Evolutionary conservation across 64 coral and sea anemone genomes (phyloP).

Genomic region (Astreopora myriophthalma): DNA sequence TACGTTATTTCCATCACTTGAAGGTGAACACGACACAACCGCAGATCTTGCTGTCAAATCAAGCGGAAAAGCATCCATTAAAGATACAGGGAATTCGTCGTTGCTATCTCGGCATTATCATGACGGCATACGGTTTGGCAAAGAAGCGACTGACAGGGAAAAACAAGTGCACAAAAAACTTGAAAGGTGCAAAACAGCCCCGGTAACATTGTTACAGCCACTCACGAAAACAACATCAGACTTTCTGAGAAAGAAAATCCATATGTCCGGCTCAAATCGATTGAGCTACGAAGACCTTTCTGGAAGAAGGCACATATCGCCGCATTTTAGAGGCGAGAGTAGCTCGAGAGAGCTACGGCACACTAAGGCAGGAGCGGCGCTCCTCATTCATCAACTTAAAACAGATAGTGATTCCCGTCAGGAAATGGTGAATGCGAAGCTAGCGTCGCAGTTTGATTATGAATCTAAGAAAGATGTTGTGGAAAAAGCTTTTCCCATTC

Average conservation of each 20-base stretch:
- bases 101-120: not conserved
- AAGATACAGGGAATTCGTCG: not conserved
- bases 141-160: not conserved
- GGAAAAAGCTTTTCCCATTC: not conserved
- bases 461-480: not conserved
- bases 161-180: constrained; percentile 55
- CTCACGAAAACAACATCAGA: constrained; percentile 63
- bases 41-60: not conserved
- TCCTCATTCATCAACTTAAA: not conserved
- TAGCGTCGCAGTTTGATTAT: not conserved
- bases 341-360: not conserved
- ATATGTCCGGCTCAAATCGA: constrained; percentile 28
- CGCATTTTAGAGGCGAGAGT: not conserved
- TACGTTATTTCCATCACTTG: not conserved
- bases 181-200: constrained; percentile 78
- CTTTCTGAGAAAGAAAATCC: constrained; percentile 39
- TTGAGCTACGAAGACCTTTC: not conserved
- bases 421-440: not conserved
- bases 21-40: not conserved
- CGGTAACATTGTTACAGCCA: constrained; percentile 52
- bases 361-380: not conserved
- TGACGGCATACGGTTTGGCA: not conserved
- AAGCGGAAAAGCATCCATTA: not conserved
- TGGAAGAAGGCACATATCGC: not conserved
- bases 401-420: not conserved